phyloP scores from a whole-genome alignment of 2,888 invertebrate species.

The Maniola hyperantus region DNA sequence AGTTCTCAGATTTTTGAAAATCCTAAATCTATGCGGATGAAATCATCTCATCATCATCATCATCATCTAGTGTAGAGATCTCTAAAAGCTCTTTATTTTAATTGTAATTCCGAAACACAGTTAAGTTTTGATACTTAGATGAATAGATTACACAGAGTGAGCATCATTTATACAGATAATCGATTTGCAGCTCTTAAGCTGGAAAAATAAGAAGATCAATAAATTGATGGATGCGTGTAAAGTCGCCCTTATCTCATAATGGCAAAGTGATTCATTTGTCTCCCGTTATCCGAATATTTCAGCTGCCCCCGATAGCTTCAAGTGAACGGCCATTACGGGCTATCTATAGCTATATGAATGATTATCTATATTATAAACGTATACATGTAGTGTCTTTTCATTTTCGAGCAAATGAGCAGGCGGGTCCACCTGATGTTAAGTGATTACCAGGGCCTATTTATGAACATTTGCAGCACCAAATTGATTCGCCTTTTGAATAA shows the following conservation, averaged over 20 bases:
- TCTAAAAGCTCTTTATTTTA: neutral
- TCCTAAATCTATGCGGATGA: no score
- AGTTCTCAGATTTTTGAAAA: no score
- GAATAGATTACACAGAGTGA: neutral
- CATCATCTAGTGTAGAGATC: no score
- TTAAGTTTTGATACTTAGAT: neutral
- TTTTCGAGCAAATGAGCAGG: neutral
- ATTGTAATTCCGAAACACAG: neutral
- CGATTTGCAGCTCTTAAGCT: neutral
- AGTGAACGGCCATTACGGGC: conserved; percentile 52
- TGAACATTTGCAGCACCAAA: no score
- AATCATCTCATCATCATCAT: no score
- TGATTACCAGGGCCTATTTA: no score
- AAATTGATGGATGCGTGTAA: conserved; percentile 30
- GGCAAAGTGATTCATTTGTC: conserved; percentile 69
- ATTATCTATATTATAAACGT: neutral
- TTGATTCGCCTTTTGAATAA: no score
- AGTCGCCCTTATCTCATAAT: conserved; percentile 50
- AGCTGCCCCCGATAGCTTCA: conserved; percentile 67
- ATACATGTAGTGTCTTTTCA: neutral
- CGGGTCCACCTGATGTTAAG: no score
- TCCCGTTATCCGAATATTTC: conserved; percentile 63
- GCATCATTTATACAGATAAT: conserved; percentile 4
- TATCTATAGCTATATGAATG: conserved; percentile 31
- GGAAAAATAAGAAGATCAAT: neutral